These are phyloP conservation scores for Aix galericulata DNA, from an alignment of 2,113 vertebrate species.

Conservation along the genomic window DNA sequence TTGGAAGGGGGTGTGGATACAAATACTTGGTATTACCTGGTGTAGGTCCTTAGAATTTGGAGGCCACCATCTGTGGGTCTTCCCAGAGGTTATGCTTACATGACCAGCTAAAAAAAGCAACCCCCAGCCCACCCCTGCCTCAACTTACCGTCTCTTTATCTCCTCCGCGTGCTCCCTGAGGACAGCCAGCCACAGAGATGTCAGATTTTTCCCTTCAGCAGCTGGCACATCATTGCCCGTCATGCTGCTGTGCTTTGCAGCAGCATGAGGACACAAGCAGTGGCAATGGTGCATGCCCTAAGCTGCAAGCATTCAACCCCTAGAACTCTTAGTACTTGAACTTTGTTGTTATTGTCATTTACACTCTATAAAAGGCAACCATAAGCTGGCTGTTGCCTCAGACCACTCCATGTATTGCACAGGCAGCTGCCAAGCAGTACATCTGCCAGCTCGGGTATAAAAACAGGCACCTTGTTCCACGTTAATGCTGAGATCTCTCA, in stretches of 20 bases:
- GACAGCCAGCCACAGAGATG: background rate
- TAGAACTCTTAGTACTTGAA: background rate
- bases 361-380: background rate
- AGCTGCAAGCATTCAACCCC: background rate
- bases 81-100: background rate
- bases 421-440: background rate
- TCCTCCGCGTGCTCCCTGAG: background rate
- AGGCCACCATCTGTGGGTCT: background rate
- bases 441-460: background rate
- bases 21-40: background rate
- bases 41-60: background rate
- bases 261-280: background rate
- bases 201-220: background rate
- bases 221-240: background rate
- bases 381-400: background rate
- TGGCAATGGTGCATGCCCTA: background rate
- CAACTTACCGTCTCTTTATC: background rate
- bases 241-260: background rate
- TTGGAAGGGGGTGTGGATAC: background rate
- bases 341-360: background rate
- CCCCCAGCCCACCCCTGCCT: background rate
- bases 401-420: background rate
- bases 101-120: background rate
- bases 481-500: background rate
- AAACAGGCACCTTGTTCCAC: background rate